Evolutionary conservation across 2,888 invertebrate species (phyloP), one percentile per base, ranked within the genome.

Genomic region (Cataglyphis albicans): DNA sequence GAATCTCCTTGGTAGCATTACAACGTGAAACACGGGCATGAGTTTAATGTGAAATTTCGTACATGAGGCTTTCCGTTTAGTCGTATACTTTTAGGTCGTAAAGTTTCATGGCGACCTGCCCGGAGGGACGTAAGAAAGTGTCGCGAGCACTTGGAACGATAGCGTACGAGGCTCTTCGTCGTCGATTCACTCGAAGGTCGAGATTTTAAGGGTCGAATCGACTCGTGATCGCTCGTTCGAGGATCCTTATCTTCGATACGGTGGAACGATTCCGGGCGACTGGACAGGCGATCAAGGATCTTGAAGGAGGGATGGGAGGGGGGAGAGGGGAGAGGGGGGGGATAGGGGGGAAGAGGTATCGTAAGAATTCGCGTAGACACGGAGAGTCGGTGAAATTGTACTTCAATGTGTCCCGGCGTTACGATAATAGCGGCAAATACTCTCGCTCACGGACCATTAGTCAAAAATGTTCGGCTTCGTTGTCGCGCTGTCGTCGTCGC

Each of bases 371-470:
- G 68, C 65, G 44, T 59, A 83, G 85, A 72, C 81, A 75, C 81
- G 48, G 87, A 81, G 84, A 84, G 70, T 78, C 72, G 82, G 85
- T 82, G 86, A 89, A 90, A 92, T 91, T 90, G 90, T 89, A 88
- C 83, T 78, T 29, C 85, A 87, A 81, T 82, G 88, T 87, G 86
- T 68, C 89, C 86, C 83, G 90, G 90, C 59, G 88, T 90, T 88
- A 91, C 89, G 91, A 86, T 90, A 91, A 92, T 91, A 89, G 89
- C 88, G 90, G 91, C 91, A 91, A 92, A 93, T 91, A 91, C 91
- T 91, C 90, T 91, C 90, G 86, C 90, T 93, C 92, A 92, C 92
- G 92, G 92, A 92, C 92, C 93, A 93, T 94, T 93, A 93, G 92
- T 92, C 90, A 91, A 92, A 93, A 93, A 91, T 91, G 89, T 86